A percentile compares a stretch with the other conserved stretches of the same genome.
Evolutionary conservation across 1,140 invertebrate genomes (phyloP).

Genomic region (Ridgeia piscesae): DNA sequence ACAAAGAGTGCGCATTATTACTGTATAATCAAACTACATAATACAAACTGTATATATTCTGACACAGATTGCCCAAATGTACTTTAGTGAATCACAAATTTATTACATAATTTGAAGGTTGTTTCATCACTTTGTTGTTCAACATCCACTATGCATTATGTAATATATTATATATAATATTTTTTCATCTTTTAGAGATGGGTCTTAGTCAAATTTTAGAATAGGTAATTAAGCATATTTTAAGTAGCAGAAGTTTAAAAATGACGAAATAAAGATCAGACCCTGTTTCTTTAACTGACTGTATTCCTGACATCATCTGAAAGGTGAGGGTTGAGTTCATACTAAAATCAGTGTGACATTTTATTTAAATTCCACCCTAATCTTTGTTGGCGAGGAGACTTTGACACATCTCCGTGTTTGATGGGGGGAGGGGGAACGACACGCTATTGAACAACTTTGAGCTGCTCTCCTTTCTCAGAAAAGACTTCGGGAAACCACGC

Average conservation of each 20-base stretch:
- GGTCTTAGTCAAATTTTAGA: too few relatives aligned
- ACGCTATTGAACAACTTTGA: not conserved
- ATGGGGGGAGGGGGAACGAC: not conserved
- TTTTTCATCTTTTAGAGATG: too few relatives aligned
- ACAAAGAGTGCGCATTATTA: not conserved
- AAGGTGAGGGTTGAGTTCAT: not conserved
- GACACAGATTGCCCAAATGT: too few relatives aligned
- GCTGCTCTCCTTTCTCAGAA: not conserved
- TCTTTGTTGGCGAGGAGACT: not conserved
- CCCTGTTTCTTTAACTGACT: not conserved
- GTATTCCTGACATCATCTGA: not conserved
- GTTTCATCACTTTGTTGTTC: too few relatives aligned
- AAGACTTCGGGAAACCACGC: constrained; percentile 7
- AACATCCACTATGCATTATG: too few relatives aligned
- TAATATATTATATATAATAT: too few relatives aligned
- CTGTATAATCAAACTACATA: too few relatives aligned
- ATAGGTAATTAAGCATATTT: too few relatives aligned
- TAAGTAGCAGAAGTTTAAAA: too few relatives aligned
- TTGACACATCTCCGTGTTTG: constrained; percentile 5
- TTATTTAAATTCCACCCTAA: not conserved
- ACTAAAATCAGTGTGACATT: not conserved
- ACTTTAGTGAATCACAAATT: too few relatives aligned
- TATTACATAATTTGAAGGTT: too few relatives aligned
- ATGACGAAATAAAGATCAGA: not conserved
- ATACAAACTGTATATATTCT: too few relatives aligned